Conservation (phyloP, 1,140 invertebrate species). For the Microplitis mediator region DNA sequence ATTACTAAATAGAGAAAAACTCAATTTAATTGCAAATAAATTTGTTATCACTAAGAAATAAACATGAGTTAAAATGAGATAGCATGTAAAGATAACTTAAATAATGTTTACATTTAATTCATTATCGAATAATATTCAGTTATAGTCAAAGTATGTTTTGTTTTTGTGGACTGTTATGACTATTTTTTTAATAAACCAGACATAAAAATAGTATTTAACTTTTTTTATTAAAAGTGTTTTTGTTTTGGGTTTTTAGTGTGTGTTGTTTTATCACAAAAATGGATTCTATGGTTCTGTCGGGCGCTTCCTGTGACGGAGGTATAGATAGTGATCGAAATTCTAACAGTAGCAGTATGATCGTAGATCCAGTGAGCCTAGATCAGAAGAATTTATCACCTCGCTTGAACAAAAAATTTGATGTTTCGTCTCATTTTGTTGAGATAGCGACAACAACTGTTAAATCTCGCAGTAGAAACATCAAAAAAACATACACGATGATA, state of each 20-base stretch:
- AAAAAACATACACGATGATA: conserved; percentile 52
- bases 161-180: background rate
- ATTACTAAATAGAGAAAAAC: background rate
- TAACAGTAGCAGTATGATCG: conserved; percentile 59
- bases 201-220: too few species aligned
- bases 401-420: background rate
- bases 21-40: background rate
- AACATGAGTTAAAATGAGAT: background rate
- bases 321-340: conserved; percentile 58
- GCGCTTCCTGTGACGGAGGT: conserved; percentile 56
- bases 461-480: conserved; percentile 33
- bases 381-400: conserved; percentile 51
- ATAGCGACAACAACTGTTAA: background rate
- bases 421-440: conserved; percentile 12
- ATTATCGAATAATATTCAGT: conserved; percentile 39
- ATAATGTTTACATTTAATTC: conserved; percentile 28
- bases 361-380: conserved; percentile 58
- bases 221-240: background rate
- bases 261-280: conserved; percentile 21
- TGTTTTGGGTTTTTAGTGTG: background rate
- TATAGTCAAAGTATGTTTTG: conserved; percentile 37
- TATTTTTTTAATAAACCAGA: background rate
- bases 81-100: conserved; percentile 3
- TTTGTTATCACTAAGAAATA: background rate
- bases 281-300: conserved; percentile 46